These are phyloP conservation scores for Bradypodion ventrale DNA, from an alignment of 2,797 vertebrate genomes.

Conservation along the genomic window DNA sequence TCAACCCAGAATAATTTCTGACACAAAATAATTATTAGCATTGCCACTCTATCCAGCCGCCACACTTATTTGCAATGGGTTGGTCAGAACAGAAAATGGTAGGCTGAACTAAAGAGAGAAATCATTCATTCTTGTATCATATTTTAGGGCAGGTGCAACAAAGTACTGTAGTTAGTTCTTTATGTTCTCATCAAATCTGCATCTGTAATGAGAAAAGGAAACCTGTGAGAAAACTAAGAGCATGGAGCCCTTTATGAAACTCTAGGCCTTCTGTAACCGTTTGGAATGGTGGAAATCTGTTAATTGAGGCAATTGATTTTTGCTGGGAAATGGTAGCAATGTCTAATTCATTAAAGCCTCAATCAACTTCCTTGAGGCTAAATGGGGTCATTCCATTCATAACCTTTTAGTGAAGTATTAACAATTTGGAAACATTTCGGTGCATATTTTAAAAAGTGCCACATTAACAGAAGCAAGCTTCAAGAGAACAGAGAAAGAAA, in stretches of 20 bases:
- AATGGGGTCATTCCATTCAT: constrained; percentile 76
- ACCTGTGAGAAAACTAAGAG: constrained; percentile 43
- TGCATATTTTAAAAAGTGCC: constrained; percentile 84
- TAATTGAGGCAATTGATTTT: constrained; percentile 85
- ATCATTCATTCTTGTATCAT: constrained; percentile 37
- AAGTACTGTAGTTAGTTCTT: constrained; percentile 19
- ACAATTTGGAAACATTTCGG: constrained; percentile 77
- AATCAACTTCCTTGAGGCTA: constrained; percentile 83
- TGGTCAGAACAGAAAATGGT: constrained; percentile 45
- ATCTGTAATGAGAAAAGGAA: constrained; percentile 67
- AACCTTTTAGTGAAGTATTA: constrained; percentile 82
- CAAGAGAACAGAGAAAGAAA: constrained; percentile 53
- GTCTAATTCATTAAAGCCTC: constrained; percentile 81
- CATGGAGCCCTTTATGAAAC: constrained; percentile 44
- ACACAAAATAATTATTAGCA: too few relatives aligned
- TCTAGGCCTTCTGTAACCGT: constrained; percentile 74
- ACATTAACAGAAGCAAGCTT: constrained; percentile 77
- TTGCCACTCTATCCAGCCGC: not conserved
- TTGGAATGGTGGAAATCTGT: constrained; percentile 74
- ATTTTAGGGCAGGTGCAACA: constrained; percentile 26
- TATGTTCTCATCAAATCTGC: constrained; percentile 58
- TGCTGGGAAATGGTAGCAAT: constrained; percentile 74
- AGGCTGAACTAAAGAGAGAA: constrained; percentile 45
- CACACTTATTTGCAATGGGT: constrained; percentile 36
- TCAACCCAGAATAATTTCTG: too few relatives aligned